A percentile compares a stretch with the other conserved stretches of the same genome.
Conservation (phyloP, 1,140 invertebrate species). For the Glomeris maerens region DNA sequence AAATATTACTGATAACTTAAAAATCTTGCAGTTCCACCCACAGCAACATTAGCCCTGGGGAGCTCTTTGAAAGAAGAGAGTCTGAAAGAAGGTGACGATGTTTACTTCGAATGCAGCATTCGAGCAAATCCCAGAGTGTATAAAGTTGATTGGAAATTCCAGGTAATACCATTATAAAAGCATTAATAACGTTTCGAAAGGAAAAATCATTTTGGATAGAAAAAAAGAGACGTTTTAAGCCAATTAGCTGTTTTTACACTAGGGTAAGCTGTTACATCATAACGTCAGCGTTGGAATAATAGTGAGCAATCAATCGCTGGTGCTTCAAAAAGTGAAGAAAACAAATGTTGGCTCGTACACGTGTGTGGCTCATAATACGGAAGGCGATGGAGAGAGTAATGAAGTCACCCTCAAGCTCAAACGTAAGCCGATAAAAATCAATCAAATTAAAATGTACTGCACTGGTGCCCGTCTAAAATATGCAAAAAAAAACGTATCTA, state of each 20-base stretch:
- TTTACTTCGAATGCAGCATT: slow-evolving; percentile 80
- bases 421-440: slow-evolving; percentile 45
- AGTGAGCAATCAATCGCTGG: slow-evolving; percentile 67
- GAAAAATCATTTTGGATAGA: too few relatives aligned
- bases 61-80: slow-evolving; percentile 58
- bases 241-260: not conserved
- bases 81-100: slow-evolving; percentile 69
- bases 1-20: too few relatives aligned
- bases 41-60: slow-evolving; percentile 58
- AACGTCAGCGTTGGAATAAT: slow-evolving; percentile 61
- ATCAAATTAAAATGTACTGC: too few relatives aligned
- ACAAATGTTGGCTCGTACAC: slow-evolving; percentile 62
- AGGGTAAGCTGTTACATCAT: slow-evolving; percentile 27
- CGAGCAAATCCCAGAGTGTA: slow-evolving; percentile 69
- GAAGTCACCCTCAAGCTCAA: slow-evolving; percentile 63
- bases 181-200: too few relatives aligned
- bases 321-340: slow-evolving; percentile 61
- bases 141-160: slow-evolving; percentile 68
- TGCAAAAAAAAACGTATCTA: too few relatives aligned
- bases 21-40: slow-evolving; percentile 69
- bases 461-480: too few relatives aligned
- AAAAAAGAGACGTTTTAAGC: too few relatives aligned
- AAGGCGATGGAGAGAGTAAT: slow-evolving; percentile 72
- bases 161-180: too few relatives aligned
- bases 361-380: slow-evolving; percentile 64